Evolutionary conservation across 1,140 invertebrate genomes (phyloP).

Genomic region (Nasonia vitripennis): DNA sequence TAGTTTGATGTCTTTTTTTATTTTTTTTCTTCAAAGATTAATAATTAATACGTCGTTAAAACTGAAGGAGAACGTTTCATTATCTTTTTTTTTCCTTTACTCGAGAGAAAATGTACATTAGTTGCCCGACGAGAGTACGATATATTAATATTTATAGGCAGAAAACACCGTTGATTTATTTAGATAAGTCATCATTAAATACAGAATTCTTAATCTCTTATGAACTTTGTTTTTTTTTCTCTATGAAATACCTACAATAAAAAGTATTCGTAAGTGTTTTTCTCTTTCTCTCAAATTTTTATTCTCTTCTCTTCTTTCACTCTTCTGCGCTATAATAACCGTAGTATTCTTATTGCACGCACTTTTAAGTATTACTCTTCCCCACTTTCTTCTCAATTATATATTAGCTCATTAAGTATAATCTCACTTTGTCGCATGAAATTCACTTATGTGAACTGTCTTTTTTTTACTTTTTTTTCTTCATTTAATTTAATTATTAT

Average conservation of each 20-base stretch:
- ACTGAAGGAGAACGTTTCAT: slow-evolving; percentile 55
- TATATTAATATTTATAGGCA: slow-evolving; percentile 70
- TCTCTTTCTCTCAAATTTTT: slow-evolving; percentile 42
- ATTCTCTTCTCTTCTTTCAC: slow-evolving; percentile 53
- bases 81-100: slow-evolving; percentile 51
- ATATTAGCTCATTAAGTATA: slow-evolving; percentile 67
- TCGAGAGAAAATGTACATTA: slow-evolving; percentile 56
- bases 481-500: slow-evolving; percentile 52
- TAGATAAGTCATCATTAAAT: slow-evolving; percentile 69
- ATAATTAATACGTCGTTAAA: slow-evolving; percentile 42
- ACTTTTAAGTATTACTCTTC: slow-evolving; percentile 46
- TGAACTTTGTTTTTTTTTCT: slow-evolving; percentile 61
- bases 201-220: slow-evolving; percentile 68
- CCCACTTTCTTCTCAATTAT: slow-evolving; percentile 60
- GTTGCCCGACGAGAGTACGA: slow-evolving; percentile 61
- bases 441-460: slow-evolving; percentile 62
- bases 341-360: slow-evolving; percentile 53
- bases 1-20: slow-evolving; percentile 41
- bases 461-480: slow-evolving; percentile 54
- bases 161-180: slow-evolving; percentile 74
- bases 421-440: slow-evolving; percentile 73
- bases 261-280: slow-evolving; percentile 70
- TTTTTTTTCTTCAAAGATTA: slow-evolving; percentile 26
- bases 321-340: slow-evolving; percentile 64
- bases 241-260: slow-evolving; percentile 75